These are phyloP conservation scores for Hirtodrosophila alboralis DNA, from an alignment of 2,888 invertebrate genomes.

Conservation along the genomic window DNA sequence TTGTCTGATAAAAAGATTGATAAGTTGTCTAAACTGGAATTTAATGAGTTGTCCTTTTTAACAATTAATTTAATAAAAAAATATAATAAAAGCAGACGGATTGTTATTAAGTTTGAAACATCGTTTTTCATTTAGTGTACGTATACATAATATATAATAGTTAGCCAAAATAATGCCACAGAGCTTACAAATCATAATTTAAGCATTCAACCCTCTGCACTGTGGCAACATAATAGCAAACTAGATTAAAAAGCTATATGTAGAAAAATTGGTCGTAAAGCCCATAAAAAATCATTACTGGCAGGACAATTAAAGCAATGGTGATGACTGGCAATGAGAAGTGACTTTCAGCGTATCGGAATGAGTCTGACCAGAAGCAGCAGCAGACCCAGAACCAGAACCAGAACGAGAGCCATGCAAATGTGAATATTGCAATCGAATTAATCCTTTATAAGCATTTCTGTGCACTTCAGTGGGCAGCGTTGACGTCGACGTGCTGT, in stretches of 20 bases:
- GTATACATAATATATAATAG: too few relatives aligned
- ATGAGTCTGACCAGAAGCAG: slow-evolving; percentile 8
- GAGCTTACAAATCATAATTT: background rate
- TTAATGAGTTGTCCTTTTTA: too few relatives aligned
- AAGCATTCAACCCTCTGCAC: slow-evolving; percentile 7
- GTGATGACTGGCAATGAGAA: slow-evolving; percentile 43
- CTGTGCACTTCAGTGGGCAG: slow-evolving; percentile 63
- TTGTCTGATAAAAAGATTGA: too few relatives aligned
- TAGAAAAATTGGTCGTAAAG: slow-evolving; percentile 17
- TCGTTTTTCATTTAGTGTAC: too few relatives aligned
- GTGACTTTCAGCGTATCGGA: slow-evolving; percentile 10
- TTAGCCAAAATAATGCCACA: too few relatives aligned
- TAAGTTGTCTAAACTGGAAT: too few relatives aligned
- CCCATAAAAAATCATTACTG: slow-evolving; percentile 54
- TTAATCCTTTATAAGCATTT: slow-evolving; percentile 80
- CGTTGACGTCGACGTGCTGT: slow-evolving; percentile 66
- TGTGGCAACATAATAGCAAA: slow-evolving; percentile 15
- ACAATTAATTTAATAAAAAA: too few relatives aligned
- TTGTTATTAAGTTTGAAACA: too few relatives aligned
- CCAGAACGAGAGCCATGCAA: slow-evolving; percentile 23
- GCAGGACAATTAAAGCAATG: slow-evolving; percentile 68
- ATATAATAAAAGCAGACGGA: too few relatives aligned
- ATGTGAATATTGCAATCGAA: slow-evolving; percentile 73
- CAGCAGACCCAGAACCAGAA: background rate
- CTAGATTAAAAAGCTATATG: slow-evolving; percentile 48